phyloP scores from a whole-genome alignment of 2,888 invertebrate genomes.

The Drosophila mimetica region DNA sequence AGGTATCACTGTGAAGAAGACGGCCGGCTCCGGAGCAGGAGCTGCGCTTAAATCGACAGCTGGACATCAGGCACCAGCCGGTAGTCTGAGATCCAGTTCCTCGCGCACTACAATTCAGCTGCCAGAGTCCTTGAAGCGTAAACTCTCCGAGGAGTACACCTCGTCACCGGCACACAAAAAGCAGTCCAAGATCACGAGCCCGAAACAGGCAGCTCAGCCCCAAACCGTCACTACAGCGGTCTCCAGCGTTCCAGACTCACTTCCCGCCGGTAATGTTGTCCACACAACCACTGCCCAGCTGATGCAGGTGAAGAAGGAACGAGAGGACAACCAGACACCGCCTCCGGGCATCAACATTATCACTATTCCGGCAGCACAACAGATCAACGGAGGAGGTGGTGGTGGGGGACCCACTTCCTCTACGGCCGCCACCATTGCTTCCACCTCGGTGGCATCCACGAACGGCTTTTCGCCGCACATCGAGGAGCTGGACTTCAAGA shows the following conservation, averaged over 20 bases:
- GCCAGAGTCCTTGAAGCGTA: constrained; percentile 80
- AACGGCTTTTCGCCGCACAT: constrained; percentile 82
- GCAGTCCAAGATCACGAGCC: constrained; percentile 42
- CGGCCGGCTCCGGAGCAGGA: constrained; percentile 32
- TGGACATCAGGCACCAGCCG: constrained; percentile 10
- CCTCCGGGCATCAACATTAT: constrained; percentile 80
- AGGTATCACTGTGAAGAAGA: constrained; percentile 81
- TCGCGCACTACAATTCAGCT: constrained; percentile 77
- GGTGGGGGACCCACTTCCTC: constrained; percentile 65
- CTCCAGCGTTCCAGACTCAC: constrained; percentile 32
- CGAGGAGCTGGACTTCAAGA: constrained; percentile 81
- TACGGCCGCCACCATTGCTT: constrained; percentile 73
- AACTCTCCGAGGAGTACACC: constrained; percentile 72
- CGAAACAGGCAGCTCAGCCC: constrained; percentile 35
- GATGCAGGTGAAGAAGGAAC: constrained; percentile 78
- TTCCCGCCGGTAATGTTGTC: constrained; percentile 46
- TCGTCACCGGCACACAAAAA: constrained; percentile 39
- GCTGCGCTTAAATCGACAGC: constrained; percentile 24
- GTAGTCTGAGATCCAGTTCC: constrained; percentile 13
- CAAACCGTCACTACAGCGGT: not conserved
- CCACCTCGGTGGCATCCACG: constrained; percentile 74
- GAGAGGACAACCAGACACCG: constrained; percentile 62
- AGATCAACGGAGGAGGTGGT: constrained; percentile 56
- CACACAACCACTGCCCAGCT: constrained; percentile 72
- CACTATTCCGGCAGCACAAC: constrained; percentile 78